A percentile compares a stretch with the other conserved stretches of the same genome.
Conservation (phyloP, 2,113 vertebrate species). For the Meleagris gallopavo region DNA sequence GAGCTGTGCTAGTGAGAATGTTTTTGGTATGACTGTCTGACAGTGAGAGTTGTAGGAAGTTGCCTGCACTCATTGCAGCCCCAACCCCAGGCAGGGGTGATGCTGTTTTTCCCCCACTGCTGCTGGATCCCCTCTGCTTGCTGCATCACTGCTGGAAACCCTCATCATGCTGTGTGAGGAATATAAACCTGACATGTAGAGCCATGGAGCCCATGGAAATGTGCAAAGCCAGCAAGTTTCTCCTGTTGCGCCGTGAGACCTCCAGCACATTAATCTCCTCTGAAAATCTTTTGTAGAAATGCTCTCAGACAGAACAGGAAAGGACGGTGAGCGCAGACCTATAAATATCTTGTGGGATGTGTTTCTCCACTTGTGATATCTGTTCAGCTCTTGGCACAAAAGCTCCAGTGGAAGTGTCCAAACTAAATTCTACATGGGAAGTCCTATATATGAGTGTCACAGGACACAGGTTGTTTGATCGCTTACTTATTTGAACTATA, state of each 20-base stretch:
- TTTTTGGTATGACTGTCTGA: background rate
- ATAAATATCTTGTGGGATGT: slow-evolving; percentile 24
- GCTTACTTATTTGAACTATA: background rate
- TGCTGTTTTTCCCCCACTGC: background rate
- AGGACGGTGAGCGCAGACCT: background rate
- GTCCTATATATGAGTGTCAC: background rate
- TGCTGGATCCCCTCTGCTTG: background rate
- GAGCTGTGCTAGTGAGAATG: background rate
- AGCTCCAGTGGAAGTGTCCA: background rate
- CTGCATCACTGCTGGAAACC: background rate
- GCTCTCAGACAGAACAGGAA: slow-evolving; percentile 26
- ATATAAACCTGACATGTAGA: slow-evolving; percentile 20
- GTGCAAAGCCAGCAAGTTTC: slow-evolving; percentile 40
- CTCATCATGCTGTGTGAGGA: background rate
- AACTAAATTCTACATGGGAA: background rate
- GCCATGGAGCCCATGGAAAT: background rate
- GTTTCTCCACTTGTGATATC: background rate
- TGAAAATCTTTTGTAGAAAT: slow-evolving; percentile 23
- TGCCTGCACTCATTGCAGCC: background rate
- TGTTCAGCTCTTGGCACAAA: background rate
- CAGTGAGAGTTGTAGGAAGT: background rate
- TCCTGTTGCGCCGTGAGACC: rapidly evolving
- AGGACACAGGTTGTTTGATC: background rate
- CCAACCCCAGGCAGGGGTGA: background rate
- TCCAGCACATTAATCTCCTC: slow-evolving; percentile 23